Evolutionary conservation across 2,888 invertebrate species (phyloP), one percentile per base, ranked within the genome.

Genomic region (Brachyopa scutellaris): DNA sequence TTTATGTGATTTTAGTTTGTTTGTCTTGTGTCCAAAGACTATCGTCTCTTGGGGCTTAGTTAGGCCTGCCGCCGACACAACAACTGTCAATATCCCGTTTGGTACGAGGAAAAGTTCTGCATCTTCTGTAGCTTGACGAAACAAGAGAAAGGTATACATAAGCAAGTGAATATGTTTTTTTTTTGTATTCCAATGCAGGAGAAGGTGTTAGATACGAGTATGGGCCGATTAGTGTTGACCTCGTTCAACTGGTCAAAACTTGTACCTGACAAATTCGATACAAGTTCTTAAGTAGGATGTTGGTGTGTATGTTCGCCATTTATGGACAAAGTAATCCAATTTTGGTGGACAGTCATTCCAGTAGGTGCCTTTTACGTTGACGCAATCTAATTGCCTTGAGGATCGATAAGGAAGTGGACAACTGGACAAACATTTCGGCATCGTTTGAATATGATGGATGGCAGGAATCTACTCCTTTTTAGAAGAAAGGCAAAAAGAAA

Each of bases 101-200:
- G 17, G 19, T 15, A 13, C 21, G 23, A 9, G 36, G 36, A 33
- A 6, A 21, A 3, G 21, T 7, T 33, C 9, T 19, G 11, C 53
- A 19, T 55, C 19, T 55, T 55, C 21, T 33, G 11, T 17, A 0
- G 13, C 8, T 1, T 2, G 26, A 55, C n/a, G n/a, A n/a, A n/a
- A 8, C 5, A 19, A 66, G 53, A 31, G 42, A 66, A 53, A 66
- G 66, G 53, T n/a, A n/a, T n/a, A n/a, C n/a, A n/a, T n/a, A 21
- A 19, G 31, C 51, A 42, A 31, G 42, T 42, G 53, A 15, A 53
- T 53, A 29, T 42, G 21, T 26, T 11, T 62, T 36, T 26, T 26
- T 3, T 3, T 6, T 26, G 26, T n/a, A 26, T 26, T 3, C 26
- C 3, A 13, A 5, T 15, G 36, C 4, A 36, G 2, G 15, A 13